Evolutionary conservation across 2,113 vertebrate species (phyloP).

Genomic region (Felis chaus): DNA sequence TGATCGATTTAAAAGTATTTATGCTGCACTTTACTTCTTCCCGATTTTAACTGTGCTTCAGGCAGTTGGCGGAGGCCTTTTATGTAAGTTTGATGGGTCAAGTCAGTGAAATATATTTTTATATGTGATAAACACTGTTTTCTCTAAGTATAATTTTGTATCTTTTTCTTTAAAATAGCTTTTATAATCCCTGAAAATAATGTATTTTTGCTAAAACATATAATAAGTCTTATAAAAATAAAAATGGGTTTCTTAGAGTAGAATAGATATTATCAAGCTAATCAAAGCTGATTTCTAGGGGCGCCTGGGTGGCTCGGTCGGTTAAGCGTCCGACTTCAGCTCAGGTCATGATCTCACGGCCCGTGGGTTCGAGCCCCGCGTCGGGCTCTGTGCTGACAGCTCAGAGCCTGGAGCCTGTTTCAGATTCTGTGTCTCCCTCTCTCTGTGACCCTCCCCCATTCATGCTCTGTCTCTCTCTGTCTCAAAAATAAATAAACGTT

Average conservation of each 20-base stretch:
- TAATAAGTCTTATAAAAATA: not conserved
- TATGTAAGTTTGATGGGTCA: constrained; percentile 90
- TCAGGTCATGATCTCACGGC: no score
- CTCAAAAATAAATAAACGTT: no score
- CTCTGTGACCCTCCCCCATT: no score
- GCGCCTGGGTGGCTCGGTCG: no score
- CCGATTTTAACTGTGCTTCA: constrained; percentile 97
- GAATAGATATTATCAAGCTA: not conserved
- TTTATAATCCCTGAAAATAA: constrained; percentile 18
- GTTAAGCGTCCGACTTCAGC: no score
- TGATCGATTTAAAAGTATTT: constrained; percentile 97
- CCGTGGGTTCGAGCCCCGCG: no score
- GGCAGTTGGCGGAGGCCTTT: constrained; percentile 95
- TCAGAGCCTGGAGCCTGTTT: no score
- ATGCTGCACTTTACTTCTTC: constrained; percentile 98
- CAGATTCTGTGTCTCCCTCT: no score
- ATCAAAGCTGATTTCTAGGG: constrained; percentile 34
- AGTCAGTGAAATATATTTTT: not conserved
- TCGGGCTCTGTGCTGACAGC: no score
- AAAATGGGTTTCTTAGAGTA: not conserved
- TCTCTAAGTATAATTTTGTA: not conserved
- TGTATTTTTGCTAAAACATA: constrained; percentile 26
- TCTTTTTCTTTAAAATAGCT: constrained; percentile 2
- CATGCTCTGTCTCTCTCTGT: no score
- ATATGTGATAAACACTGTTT: not conserved